Percentiles rank a stretch among this genome's conserved stretches.
phyloP scores from a whole-genome alignment of 2,888 invertebrate genomes.

The Drosophila buzzatii region DNA sequence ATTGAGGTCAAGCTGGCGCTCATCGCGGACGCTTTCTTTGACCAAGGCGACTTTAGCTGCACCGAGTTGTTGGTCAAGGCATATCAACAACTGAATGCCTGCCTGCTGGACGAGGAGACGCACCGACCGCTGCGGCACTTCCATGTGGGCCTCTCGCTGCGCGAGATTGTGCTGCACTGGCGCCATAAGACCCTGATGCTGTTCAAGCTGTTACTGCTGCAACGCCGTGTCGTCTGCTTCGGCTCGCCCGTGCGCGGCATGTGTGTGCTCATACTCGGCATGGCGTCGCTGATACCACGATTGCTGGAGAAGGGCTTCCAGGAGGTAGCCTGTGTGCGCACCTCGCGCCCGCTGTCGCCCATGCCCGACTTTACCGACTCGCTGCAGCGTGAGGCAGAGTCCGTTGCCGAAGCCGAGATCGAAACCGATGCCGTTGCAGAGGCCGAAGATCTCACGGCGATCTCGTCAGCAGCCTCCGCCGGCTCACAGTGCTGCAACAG shows the following conservation, averaged over 20 bases:
- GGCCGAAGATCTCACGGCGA: conserved; percentile 63
- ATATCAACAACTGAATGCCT: conserved; percentile 95
- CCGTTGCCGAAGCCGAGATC: conserved; percentile 34
- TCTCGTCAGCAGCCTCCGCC: conserved; percentile 71
- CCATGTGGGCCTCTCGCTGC: conserved; percentile 83
- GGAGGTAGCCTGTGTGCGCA: conserved; percentile 92
- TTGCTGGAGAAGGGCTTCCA: conserved; percentile 94
- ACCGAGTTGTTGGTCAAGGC: conserved; percentile 95
- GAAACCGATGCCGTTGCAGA: conserved; percentile 48
- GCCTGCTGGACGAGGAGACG: conserved; percentile 86
- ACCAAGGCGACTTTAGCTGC: conserved; percentile 96
- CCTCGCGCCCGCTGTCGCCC: conserved; percentile 90
- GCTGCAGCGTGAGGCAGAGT: conserved; percentile 67
- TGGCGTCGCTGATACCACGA: conserved; percentile 95
- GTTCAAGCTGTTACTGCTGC: conserved; percentile 96
- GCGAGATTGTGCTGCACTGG: conserved; percentile 87
- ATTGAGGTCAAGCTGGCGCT: conserved; percentile 97
- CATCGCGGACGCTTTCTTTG: conserved; percentile 98
- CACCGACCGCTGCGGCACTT: conserved; percentile 86
- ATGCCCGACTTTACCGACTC: conserved; percentile 88
- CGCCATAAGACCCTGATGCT: conserved; percentile 96
- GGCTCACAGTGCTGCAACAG: conserved; percentile 63
- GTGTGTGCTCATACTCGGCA: conserved; percentile 93
- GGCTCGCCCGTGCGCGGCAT: conserved; percentile 96
- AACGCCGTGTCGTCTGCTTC: conserved; percentile 95